Conservation (phyloP, 2,888 invertebrate species). For the Gisinianus flammeolus region DNA sequence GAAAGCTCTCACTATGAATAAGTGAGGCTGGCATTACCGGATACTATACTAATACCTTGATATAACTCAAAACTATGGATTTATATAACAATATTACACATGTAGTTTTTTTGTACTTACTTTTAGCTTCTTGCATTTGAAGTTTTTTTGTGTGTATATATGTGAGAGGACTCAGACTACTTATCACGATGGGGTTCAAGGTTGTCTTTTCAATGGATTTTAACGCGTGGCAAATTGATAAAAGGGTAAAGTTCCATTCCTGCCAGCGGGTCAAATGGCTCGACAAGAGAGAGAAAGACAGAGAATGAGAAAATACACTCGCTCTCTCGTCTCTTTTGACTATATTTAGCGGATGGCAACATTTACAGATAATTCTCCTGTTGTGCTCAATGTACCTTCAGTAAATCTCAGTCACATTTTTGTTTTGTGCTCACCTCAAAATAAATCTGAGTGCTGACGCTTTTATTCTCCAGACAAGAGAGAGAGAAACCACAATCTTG, state of each 20-base stretch:
- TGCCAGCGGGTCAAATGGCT: constrained; percentile 41
- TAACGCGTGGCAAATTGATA: constrained; percentile 59
- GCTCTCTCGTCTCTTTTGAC: neutral
- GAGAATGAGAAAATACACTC: neutral
- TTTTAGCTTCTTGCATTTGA: neutral
- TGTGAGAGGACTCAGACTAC: constrained; percentile 12
- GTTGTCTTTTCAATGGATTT: constrained; percentile 53
- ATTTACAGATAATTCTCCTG: constrained; percentile 21
- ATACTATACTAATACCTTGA: no score
- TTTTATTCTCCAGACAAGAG: constrained; percentile 10
- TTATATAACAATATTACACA: neutral
- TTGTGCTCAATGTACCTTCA: constrained; percentile 28
- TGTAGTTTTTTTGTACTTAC: neutral
- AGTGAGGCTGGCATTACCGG: no score
- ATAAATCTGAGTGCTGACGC: constrained; percentile 35
- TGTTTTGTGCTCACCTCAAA: constrained; percentile 37
- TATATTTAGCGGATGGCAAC: constrained; percentile 30
- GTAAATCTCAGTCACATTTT: constrained; percentile 38
- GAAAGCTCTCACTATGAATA: no score
- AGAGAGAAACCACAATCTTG: neutral
- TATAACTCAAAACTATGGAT: no score
- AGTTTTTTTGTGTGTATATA: constrained; percentile 2
- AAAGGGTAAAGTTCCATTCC: constrained; percentile 52
- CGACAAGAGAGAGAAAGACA: constrained; percentile 16
- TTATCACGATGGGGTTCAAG: constrained; percentile 50